Evolutionary conservation across 2,797 vertebrate genomes (phyloP), one percentile per base, ranked within the genome.

Genomic region (Chelonia mydas): DNA sequence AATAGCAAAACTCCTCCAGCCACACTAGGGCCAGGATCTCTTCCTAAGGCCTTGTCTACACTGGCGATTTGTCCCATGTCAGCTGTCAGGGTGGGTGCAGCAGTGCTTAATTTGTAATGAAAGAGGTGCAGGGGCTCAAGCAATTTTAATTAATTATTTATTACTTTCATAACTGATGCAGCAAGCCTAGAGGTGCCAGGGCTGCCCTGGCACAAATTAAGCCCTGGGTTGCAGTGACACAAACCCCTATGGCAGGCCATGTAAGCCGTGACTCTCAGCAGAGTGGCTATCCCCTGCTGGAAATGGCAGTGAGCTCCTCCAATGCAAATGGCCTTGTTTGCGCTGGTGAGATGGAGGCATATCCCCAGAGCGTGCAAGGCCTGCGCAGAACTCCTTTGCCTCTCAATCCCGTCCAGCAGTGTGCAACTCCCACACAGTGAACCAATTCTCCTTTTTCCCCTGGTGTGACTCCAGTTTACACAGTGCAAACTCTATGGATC

Each of bases 311-410:
- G 61, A 65, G 23, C 41, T 45, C 23, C 41, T 25, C 41, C 11
- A 27, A 13, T 27, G 41, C 72, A 74, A 47, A 27, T 47, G 21
- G 6, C 72, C 37, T 31, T 10, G 0, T 57, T 55, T 1, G 12
- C 7, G 0, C 7, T 0, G n/a, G 31, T 33, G 86, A 79, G 5
- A 0, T 10, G 19, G 19, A 79, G 27, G 45, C 15, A 11, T 27
- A 4, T 7, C 10, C 37, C 41, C 37, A 6, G n/a, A 25, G 41
- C 11, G 3, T 45, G 37, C 37, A 3, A 25, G 72, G 23, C 41
- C 25, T 41, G 41, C 11, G 3, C 11, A 27, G 4, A 49, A 13
- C 27, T 77, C 45, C 45, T 10, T 25, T 54, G 54, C 54, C 11
- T 74, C 47, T 28, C 68, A 8, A 28, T 28, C 41, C 72, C 72